Conservation (phyloP, 2,797 vertebrate species). For the Picus viridis region DNA sequence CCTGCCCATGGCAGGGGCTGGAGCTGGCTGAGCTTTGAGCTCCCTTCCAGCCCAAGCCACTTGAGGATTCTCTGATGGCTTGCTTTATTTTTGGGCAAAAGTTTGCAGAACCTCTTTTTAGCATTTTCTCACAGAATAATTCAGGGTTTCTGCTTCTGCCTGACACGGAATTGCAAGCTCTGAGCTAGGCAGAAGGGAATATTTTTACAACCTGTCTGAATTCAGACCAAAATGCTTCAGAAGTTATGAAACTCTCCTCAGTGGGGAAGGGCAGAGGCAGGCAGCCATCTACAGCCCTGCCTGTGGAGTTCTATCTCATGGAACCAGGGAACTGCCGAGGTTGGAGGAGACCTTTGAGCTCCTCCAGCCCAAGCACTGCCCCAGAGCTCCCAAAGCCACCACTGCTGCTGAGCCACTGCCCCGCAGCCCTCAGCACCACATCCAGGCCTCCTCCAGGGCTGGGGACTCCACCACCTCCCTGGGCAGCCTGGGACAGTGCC, state of each 20-base stretch:
- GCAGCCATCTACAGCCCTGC: neutral
- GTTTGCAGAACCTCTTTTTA: slow-evolving; percentile 39
- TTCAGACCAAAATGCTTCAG: slow-evolving; percentile 40
- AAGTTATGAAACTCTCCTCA: neutral
- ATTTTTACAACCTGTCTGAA: slow-evolving; percentile 66
- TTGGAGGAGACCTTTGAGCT: too few relatives aligned
- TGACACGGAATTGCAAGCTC: slow-evolving; percentile 49
- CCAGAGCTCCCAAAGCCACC: too few relatives aligned
- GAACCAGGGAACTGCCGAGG: too few relatives aligned
- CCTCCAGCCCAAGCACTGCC: too few relatives aligned
- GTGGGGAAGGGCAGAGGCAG: neutral
- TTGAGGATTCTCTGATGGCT: neutral
- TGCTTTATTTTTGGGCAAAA: slow-evolving; percentile 19
- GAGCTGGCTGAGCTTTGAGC: too few relatives aligned
- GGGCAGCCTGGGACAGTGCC: too few relatives aligned
- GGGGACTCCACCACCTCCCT: too few relatives aligned
- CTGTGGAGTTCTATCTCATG: neutral
- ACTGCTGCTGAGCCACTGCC: too few relatives aligned
- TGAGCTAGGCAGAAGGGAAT: slow-evolving; percentile 54
- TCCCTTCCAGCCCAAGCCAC: too few relatives aligned
- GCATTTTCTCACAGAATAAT: slow-evolving; percentile 55
- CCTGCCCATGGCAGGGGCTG: neutral
- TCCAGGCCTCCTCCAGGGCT: too few relatives aligned
- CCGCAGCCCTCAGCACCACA: too few relatives aligned
- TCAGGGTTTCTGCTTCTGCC: slow-evolving; percentile 30